phyloP scores from a whole-genome alignment of 2,113 vertebrate genomes.

The Glaucomys volans region DNA sequence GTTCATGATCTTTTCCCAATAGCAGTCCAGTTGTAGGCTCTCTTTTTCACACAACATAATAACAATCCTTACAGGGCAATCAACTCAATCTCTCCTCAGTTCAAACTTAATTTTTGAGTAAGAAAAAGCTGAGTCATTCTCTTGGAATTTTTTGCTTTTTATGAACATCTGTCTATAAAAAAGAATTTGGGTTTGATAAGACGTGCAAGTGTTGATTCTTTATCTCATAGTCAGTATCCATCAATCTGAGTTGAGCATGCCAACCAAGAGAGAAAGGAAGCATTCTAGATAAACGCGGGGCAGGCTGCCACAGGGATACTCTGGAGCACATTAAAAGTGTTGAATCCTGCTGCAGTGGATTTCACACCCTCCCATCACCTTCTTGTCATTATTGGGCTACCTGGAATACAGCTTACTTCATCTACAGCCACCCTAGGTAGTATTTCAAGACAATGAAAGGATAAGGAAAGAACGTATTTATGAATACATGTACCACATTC shows the following conservation, averaged over 20 bases:
- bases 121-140: neutral
- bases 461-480: neutral
- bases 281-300: neutral
- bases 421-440: neutral
- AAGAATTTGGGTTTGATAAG: neutral
- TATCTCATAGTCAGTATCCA: neutral
- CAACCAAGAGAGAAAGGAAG: neutral
- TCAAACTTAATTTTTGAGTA: neutral
- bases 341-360: neutral
- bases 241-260: neutral
- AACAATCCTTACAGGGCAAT: neutral
- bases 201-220: neutral
- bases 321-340: too few relatives aligned
- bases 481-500: neutral
- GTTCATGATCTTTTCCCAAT: neutral
- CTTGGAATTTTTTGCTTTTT: neutral
- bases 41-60: neutral
- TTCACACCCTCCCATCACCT: neutral
- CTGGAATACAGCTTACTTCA: neutral
- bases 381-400: fast-evolving
- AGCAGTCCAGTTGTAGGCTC: neutral
- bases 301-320: too few relatives aligned
- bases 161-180: neutral
- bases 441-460: neutral
- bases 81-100: neutral